phyloP scores from a whole-genome alignment of 1,140 invertebrate genomes.

The Piezodorus guildinii region DNA sequence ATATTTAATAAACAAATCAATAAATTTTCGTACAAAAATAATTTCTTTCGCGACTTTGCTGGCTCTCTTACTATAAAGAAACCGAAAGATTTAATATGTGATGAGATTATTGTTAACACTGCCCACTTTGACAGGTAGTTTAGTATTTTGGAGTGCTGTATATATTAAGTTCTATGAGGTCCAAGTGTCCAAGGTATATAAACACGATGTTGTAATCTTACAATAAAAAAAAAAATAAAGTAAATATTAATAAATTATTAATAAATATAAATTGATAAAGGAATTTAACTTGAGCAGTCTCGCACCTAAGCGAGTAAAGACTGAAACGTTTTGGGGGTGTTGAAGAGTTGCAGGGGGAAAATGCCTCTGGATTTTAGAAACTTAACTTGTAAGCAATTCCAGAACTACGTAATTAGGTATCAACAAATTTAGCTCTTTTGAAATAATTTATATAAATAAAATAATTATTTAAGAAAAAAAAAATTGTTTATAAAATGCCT shows the following conservation, averaged over 20 bases:
- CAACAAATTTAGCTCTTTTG: constrained; percentile 21
- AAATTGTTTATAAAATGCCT: constrained; percentile 12
- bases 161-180: constrained; percentile 24
- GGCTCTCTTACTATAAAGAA: too few relatives aligned
- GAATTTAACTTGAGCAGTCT: constrained; percentile 10
- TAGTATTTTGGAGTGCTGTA: constrained; percentile 25
- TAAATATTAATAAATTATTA: constrained; percentile 4
- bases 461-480: constrained; percentile 7
- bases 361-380: constrained; percentile 22
- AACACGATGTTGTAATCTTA: constrained; percentile 5
- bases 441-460: constrained; percentile 14
- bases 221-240: not conserved
- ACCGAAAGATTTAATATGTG: constrained; percentile 15
- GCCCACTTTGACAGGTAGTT: constrained; percentile 24
- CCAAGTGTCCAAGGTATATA: constrained; percentile 21
- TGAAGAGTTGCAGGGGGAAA: constrained; percentile 20
- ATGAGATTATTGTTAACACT: constrained; percentile 25
- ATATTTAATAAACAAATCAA: too few relatives aligned
- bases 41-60: too few relatives aligned
- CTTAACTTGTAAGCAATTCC: constrained; percentile 18
- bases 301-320: constrained; percentile 21
- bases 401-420: constrained; percentile 17
- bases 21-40: too few relatives aligned
- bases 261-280: constrained; percentile 6
- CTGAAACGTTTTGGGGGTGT: constrained; percentile 23